phyloP scores from a whole-genome alignment of 2,113 vertebrate genomes.

The Notechis scutatus region DNA sequence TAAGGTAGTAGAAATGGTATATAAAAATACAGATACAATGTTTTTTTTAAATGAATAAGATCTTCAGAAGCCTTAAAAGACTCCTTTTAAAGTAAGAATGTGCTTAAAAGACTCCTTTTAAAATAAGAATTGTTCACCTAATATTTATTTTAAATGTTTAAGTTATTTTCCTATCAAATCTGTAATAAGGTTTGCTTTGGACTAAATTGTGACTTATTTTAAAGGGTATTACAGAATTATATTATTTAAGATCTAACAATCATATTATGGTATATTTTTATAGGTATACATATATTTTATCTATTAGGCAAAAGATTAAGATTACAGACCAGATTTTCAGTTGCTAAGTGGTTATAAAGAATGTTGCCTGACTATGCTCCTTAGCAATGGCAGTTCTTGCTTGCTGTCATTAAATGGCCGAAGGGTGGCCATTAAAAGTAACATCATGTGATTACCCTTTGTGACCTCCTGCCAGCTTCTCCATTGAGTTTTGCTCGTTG shows the following conservation, averaged over 20 bases:
- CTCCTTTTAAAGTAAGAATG: not conserved
- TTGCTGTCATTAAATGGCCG: not conserved
- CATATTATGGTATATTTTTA: not conserved
- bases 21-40: conserved; percentile 45
- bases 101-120: conserved; percentile 5
- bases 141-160: not conserved
- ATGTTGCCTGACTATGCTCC: not conserved
- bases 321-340: not conserved
- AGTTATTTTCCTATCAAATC: not conserved
- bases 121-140: not conserved
- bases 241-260: not conserved
- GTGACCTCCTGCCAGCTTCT: not conserved
- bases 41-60: not conserved
- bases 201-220: not conserved
- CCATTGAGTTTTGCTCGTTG: not conserved
- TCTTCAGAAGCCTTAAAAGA: not conserved
- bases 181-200: not conserved
- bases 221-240: not conserved
- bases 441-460: not conserved
- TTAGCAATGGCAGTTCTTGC: not conserved
- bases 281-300: not conserved
- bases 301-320: not conserved
- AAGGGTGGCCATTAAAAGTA: not conserved
- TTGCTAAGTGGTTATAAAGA: not conserved
- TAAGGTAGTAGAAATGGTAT: conserved; percentile 63